These are phyloP conservation scores for Rhinatrema bivittatum DNA, from an alignment of 2,797 vertebrate genomes.

Conservation along the genomic window DNA sequence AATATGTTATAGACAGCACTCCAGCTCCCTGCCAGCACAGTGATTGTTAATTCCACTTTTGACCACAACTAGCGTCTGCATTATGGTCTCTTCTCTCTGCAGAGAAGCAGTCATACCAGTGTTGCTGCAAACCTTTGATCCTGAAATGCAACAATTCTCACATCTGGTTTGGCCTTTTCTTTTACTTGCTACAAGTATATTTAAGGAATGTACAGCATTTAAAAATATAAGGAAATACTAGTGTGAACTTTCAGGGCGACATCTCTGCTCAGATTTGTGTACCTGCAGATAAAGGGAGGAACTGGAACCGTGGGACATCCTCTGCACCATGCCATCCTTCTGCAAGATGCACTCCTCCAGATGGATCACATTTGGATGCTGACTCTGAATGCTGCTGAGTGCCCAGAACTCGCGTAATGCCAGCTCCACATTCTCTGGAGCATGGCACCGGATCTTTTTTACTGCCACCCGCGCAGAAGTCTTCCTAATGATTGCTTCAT, in stretches of 20 bases:
- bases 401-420: constrained; percentile 96
- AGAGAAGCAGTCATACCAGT: no score
- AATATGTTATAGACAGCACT: no score
- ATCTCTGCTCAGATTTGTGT: constrained; percentile 28
- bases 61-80: no score
- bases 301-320: constrained; percentile 89
- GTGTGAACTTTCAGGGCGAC: no score
- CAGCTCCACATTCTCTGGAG: constrained; percentile 93
- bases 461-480: constrained; percentile 84
- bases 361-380: constrained; percentile 95
- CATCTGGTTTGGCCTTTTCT: constrained; percentile 7
- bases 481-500: constrained; percentile 85
- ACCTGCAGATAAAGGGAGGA: constrained; percentile 94
- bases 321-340: constrained; percentile 87
- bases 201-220: constrained; percentile 4
- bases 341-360: constrained; percentile 94
- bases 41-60: no score
- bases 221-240: neutral
- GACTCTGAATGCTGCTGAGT: constrained; percentile 95
- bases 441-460: constrained; percentile 96
- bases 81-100: no score
- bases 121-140: no score
- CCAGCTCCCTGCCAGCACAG: no score
- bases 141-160: no score
- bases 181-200: neutral